Conservation (phyloP, 23 tunicate genomes). For the Ascidia mentula region DNA sequence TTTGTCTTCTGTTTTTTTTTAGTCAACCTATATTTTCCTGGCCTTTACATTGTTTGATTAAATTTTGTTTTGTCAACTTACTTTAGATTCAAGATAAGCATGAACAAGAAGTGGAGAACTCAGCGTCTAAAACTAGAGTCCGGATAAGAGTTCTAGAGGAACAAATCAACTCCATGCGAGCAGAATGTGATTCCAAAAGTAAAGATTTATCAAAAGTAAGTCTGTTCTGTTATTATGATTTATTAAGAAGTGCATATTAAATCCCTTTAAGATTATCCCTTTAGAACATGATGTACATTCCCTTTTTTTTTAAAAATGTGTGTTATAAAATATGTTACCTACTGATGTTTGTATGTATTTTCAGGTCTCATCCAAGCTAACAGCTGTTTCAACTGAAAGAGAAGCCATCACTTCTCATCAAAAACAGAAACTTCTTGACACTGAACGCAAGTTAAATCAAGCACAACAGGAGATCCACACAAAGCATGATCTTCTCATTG, state of each 20-base stretch:
- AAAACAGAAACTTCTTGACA: background rate
- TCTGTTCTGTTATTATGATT: background rate
- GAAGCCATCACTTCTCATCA: background rate
- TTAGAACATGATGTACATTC: background rate
- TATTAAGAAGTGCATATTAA: background rate
- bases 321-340: background rate
- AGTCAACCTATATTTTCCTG: too few relatives aligned
- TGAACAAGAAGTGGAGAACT: slow-evolving; percentile 10
- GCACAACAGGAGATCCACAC: too few relatives aligned
- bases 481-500: too few relatives aligned
- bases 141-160: slow-evolving; percentile 39
- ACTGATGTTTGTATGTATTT: background rate
- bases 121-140: slow-evolving; percentile 19
- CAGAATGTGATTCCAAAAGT: slow-evolving; percentile 14
- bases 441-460: background rate
- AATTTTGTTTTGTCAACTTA: too few relatives aligned
- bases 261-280: background rate
- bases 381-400: background rate
- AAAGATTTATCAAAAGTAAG: slow-evolving; percentile 3
- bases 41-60: too few relatives aligned
- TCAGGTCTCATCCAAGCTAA: background rate
- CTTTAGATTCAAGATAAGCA: slow-evolving; percentile 17
- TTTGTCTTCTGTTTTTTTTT: too few relatives aligned
- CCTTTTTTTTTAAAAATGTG: background rate
- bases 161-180: slow-evolving; percentile 16